A percentile compares a stretch with the other conserved stretches of the same genome.
Evolutionary conservation across 2,797 vertebrate genomes (phyloP).

Genomic region (Platalea minor): DNA sequence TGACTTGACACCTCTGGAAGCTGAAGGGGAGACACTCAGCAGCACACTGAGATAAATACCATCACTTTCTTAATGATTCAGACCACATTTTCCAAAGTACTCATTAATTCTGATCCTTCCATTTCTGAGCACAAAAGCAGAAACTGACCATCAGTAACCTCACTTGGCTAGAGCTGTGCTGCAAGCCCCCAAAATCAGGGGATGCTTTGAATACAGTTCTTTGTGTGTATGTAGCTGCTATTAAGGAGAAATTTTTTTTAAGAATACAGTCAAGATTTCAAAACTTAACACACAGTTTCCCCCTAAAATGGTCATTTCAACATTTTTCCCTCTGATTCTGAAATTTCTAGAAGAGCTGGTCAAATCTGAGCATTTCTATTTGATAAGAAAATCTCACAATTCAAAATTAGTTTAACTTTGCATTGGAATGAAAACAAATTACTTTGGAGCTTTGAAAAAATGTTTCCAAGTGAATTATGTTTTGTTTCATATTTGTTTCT

Average conservation of each 20-base stretch:
- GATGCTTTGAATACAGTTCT: neutral
- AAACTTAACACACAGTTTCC: neutral
- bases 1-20: neutral
- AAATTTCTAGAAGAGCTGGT: neutral
- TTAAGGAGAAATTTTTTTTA: neutral
- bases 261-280: neutral
- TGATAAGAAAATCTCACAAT: neutral
- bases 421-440: neutral
- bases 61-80: neutral
- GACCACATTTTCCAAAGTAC: neutral
- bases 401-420: neutral
- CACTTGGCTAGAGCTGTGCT: neutral
- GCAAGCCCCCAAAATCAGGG: neutral
- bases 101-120: neutral
- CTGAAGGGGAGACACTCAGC: neutral
- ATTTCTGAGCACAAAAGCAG: neutral
- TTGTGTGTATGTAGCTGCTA: neutral
- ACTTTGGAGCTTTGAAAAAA: neutral
- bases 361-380: neutral
- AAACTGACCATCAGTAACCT: neutral
- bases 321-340: neutral
- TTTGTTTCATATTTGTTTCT: neutral
- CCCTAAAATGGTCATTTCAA: neutral
- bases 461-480: neutral
- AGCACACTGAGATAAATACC: neutral